phyloP scores from a whole-genome alignment of 2,113 vertebrate species.

The Octodon degus region DNA sequence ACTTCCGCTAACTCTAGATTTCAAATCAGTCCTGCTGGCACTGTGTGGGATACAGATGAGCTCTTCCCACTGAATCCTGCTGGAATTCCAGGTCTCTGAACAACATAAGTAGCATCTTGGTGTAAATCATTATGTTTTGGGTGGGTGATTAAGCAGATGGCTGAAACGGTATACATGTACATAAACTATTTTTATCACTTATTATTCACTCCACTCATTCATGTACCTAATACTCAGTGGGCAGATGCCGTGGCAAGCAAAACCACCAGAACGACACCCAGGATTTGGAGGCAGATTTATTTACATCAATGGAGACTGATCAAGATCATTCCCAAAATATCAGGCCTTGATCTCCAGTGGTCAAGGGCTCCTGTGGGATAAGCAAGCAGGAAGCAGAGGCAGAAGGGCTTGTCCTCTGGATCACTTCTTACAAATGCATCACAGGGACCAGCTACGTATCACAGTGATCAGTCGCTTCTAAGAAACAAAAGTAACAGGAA shows the following conservation, averaged over 20 bases:
- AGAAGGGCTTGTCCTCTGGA: not conserved
- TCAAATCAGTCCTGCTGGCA: not conserved
- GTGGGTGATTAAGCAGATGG: not conserved
- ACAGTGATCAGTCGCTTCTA: not conserved
- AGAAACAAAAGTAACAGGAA: not conserved
- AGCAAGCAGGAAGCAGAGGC: not conserved
- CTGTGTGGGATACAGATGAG: fast-evolving
- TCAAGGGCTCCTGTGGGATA: not conserved
- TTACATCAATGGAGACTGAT: not conserved
- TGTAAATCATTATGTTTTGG: not conserved
- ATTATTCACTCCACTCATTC: not conserved
- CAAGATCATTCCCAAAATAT: not conserved
- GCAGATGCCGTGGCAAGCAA: not conserved
- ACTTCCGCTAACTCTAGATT: not conserved
- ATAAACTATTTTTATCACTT: not conserved
- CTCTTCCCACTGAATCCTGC: not conserved
- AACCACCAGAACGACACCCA: not conserved
- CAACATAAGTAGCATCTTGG: not conserved
- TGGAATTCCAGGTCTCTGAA: not conserved
- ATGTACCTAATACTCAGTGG: not conserved
- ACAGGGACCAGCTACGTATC: not conserved
- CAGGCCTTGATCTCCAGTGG: not conserved
- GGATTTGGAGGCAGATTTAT: not conserved
- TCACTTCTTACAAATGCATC: not conserved
- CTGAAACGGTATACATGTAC: not conserved